phyloP scores from a whole-genome alignment of 2,113 vertebrate species.

The Saguinus midas region DNA sequence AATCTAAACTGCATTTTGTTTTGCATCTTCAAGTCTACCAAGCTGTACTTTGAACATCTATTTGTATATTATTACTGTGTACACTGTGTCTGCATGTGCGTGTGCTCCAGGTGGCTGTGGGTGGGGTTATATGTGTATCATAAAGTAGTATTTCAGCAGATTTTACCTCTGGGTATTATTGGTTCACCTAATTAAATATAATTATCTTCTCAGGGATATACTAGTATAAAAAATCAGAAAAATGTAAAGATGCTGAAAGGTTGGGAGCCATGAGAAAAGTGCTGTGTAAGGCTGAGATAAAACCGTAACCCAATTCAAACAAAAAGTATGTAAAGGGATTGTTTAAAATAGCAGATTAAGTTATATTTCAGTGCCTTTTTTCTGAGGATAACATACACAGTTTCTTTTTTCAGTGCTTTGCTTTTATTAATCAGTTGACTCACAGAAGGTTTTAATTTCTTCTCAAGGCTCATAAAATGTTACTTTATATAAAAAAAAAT shows the following conservation, averaged over 20 bases:
- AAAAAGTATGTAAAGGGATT: background rate
- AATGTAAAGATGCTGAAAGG: background rate
- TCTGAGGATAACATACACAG: background rate
- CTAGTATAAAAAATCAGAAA: background rate
- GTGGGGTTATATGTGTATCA: background rate
- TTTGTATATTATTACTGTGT: background rate
- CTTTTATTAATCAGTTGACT: background rate
- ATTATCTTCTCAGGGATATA: background rate
- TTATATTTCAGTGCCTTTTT: background rate
- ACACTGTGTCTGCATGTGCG: background rate
- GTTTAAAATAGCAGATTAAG: background rate
- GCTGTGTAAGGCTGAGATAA: background rate
- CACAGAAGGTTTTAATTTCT: constrained; percentile 10
- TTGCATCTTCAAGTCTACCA: background rate
- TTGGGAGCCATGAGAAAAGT: background rate
- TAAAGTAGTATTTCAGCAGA: background rate
- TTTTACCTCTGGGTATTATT: background rate
- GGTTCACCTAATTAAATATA: background rate
- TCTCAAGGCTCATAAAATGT: background rate
- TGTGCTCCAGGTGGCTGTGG: too few species aligned
- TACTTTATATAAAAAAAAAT: background rate
- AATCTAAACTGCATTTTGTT: constrained; percentile 2
- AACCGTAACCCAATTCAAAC: background rate
- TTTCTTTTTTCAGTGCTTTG: background rate
- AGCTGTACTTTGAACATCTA: background rate